Percentiles rank a stretch among this genome's conserved stretches.
Conservation (phyloP, 2,888 invertebrate genomes). For the Cantharis rufa region DNA sequence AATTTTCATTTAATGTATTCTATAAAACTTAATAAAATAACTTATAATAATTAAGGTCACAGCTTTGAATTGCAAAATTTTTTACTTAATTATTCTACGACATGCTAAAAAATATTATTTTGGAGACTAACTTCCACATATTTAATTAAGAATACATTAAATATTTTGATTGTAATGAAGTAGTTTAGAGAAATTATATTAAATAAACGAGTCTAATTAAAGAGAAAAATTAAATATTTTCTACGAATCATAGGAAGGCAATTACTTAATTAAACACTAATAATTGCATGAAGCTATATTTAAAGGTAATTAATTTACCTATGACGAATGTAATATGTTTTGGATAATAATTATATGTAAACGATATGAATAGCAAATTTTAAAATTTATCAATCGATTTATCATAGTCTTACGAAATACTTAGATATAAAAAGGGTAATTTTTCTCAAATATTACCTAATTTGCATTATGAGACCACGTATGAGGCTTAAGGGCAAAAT, state of each 20-base stretch:
- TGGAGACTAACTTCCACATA: not conserved
- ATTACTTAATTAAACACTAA: not conserved
- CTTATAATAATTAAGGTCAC: not conserved
- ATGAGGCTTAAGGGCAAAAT: slow-evolving; percentile 32
- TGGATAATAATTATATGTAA: not conserved
- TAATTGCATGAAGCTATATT: not conserved
- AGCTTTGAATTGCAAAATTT: not conserved
- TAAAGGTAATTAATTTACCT: not conserved
- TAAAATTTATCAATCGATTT: not conserved
- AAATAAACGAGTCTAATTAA: not conserved
- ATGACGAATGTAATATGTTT: not conserved
- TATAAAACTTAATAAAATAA: not conserved
- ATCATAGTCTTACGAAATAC: not conserved
- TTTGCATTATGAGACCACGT: slow-evolving; percentile 35
- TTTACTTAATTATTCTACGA: not conserved
- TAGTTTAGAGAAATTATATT: not conserved
- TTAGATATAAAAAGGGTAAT: slow-evolving; percentile 1
- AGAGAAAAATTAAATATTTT: not conserved
- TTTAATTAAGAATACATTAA: not conserved
- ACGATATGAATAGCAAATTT: not conserved
- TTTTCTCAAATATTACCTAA: slow-evolving; percentile 25
- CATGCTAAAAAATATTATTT: not conserved
- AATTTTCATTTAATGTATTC: not conserved
- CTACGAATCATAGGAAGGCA: not conserved
- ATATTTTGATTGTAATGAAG: not conserved